Evolutionary conservation across 2,888 invertebrate species (phyloP), one percentile per base, ranked within the genome.

Genomic region (Drosophila dives): DNA sequence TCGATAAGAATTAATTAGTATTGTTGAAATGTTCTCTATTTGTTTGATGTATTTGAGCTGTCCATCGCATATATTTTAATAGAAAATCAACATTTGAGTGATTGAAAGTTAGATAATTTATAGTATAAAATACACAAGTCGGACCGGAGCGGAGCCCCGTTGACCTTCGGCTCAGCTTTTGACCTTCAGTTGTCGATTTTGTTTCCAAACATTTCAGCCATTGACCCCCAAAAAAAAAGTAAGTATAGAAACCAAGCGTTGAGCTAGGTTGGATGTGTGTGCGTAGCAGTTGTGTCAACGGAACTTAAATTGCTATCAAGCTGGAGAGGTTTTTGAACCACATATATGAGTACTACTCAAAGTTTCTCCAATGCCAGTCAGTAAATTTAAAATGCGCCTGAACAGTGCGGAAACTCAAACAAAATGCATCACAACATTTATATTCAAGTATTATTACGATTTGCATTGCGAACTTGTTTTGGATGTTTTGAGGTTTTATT

Each of bases 261-360:
- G 56, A 32, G 29, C 17, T 34, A 17, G 32, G 56, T 49, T 64
- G 49, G 11, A 60, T 34, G 33, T 34, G 45, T 51, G n/a, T 51
- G 20, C 62, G 48, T 20, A 55, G 62, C 78, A 81, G 71, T 79
- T 85, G 74, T 81, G 84, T 85, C 84, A 85, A 89, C 90, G 88
- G 77, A 85, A 80, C 90, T 85, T 73, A 64, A 89, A 85, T 85
- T 87, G 89, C 61, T 72, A 71, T 70, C 48, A 33, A 79, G 64
- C 38, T 82, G 62, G 62, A 77, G 86, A 82, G 86, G 83, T 87
- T 90, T 85, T 85, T 90, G 90, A 90, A 85, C 88, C 65, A 77
- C 48, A 59, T 60, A 54, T 54, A 23, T 32, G 32, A 69, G 54
- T 55, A 17, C 54, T 33, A 11, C 42, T 33, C 48, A 59, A 55